Base-by-base conservation (phyloP, 1,140 invertebrate species). In the Drosophila triauraria region DNA sequence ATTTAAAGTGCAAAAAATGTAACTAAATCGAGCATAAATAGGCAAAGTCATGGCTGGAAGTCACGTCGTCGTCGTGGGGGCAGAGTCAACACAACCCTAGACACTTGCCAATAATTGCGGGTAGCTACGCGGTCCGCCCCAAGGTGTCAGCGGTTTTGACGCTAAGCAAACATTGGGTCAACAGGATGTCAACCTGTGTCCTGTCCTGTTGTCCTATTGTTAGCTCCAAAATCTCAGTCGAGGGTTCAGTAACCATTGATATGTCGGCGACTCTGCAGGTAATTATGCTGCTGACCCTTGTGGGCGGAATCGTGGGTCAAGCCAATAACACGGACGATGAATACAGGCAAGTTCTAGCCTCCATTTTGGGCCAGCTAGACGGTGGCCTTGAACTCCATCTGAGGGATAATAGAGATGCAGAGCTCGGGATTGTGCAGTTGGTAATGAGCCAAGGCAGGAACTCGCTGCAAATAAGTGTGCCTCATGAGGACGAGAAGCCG, bases 31-130 rank as follows among this genome's bases (percentile, higher is more conserved):
- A 65, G 13, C 44, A 58, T 48, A 48, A 78, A 59, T 30, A 43
- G 42, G 20, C 42, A 47, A 56, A 51, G 57, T 71, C 54, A 77
- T 59, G 35, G 43, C 12, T 23, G n/a, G 13, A 40, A 69, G 50
- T 46, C 56, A 46, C n/a, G 32, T 6, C 50, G 5, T 13, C 6
- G 17, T 13, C 30, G 30, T 20, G 20, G 20, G 17, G n/a, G 25
- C n/a, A 35, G 48, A 44, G 74, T 74, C 64, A 84, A 84, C 60
- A 82, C 30, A 68, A 30, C 48, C 46, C 23, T 59, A 32, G 44
- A 61, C 59, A 82, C 62, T 79, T 71, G 80, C 59, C 76, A 88
- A 86, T 86, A 86, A 86, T 86, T 86, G 80, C 56, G 48, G 71
- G 72, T 68, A 63, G 67, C 35, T 27, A 38, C 32, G 32, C 32